Conservation (phyloP, 2,797 vertebrate genomes). For the Cryptoblepharus egeriae region DNA sequence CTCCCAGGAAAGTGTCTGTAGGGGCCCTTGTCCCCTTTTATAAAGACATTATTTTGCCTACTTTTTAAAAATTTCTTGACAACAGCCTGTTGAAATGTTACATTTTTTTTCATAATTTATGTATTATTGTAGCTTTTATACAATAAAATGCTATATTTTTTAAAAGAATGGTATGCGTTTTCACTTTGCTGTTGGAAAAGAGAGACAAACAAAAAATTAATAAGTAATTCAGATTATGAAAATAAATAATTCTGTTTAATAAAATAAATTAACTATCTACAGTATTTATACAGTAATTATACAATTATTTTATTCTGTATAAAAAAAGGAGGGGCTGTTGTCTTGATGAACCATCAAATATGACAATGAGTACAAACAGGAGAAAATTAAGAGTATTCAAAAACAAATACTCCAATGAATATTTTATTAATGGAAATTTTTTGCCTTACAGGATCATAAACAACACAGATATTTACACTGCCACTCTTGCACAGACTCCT, state of each 20-base stretch:
- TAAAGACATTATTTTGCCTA: too few relatives aligned
- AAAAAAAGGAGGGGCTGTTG: background rate
- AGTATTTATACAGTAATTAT: too few relatives aligned
- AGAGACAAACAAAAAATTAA: background rate
- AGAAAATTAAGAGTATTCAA: constrained; percentile 10
- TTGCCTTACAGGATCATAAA: constrained; percentile 28
- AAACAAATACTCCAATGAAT: background rate
- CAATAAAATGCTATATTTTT: too few relatives aligned
- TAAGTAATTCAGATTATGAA: background rate
- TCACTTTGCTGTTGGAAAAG: background rate
- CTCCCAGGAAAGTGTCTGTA: too few relatives aligned
- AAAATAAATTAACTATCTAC: too few relatives aligned
- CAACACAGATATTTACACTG: constrained; percentile 7
- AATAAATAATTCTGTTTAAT: background rate
- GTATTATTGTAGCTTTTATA: too few relatives aligned
- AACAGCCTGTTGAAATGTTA: too few relatives aligned
- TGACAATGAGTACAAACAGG: background rate
- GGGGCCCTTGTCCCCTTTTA: too few relatives aligned
- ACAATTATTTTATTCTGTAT: too few relatives aligned
- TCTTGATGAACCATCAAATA: background rate
- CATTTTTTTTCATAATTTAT: too few relatives aligned
- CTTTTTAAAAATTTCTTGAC: too few relatives aligned
- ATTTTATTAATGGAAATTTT: constrained; percentile 23
- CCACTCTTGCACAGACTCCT: background rate
- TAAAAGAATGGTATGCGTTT: too few relatives aligned